phyloP scores from a whole-genome alignment of 2,888 invertebrate genomes.

The Drosophila helvetica region DNA sequence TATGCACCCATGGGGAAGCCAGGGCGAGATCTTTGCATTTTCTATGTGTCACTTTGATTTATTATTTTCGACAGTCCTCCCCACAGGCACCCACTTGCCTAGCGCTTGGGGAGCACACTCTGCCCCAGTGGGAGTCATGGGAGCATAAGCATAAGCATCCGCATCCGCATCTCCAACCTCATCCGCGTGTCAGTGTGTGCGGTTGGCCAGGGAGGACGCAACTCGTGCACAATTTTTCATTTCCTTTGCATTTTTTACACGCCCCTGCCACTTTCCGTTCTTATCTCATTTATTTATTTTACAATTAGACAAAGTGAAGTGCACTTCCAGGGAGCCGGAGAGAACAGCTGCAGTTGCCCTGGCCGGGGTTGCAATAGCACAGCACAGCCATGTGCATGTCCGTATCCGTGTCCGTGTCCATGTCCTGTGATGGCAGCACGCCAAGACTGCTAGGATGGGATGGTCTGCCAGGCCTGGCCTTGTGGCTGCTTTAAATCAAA shows the following conservation, averaged over 20 bases:
- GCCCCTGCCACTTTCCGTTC: slow-evolving; percentile 54
- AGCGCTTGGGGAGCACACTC: slow-evolving; percentile 15
- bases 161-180: not conserved
- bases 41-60: slow-evolving; percentile 63
- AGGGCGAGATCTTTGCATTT: slow-evolving; percentile 21
- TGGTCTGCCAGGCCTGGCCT: slow-evolving; percentile 7
- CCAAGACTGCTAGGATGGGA: slow-evolving; percentile 20
- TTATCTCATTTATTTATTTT: slow-evolving; percentile 76
- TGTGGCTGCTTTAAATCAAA: slow-evolving; percentile 57
- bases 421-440: slow-evolving; percentile 45
- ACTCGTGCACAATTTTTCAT: slow-evolving; percentile 58
- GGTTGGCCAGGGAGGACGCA: slow-evolving; percentile 21
- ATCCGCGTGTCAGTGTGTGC: slow-evolving; percentile 33
- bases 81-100: slow-evolving; percentile 19
- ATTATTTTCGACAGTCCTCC: slow-evolving; percentile 68
- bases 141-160: not conserved
- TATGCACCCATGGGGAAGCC: not conserved
- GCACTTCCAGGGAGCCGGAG: slow-evolving; percentile 41
- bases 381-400: slow-evolving; percentile 14
- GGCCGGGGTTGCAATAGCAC: slow-evolving; percentile 30
- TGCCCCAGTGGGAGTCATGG: slow-evolving; percentile 2
- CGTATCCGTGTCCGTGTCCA: slow-evolving; percentile 2
- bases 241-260: slow-evolving; percentile 48
- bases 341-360: slow-evolving; percentile 11
- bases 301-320: slow-evolving; percentile 77